Percentiles rank a stretch among this genome's conserved stretches.
phyloP scores from a whole-genome alignment of 2,797 vertebrate species.

The Pempheris klunzingeri region DNA sequence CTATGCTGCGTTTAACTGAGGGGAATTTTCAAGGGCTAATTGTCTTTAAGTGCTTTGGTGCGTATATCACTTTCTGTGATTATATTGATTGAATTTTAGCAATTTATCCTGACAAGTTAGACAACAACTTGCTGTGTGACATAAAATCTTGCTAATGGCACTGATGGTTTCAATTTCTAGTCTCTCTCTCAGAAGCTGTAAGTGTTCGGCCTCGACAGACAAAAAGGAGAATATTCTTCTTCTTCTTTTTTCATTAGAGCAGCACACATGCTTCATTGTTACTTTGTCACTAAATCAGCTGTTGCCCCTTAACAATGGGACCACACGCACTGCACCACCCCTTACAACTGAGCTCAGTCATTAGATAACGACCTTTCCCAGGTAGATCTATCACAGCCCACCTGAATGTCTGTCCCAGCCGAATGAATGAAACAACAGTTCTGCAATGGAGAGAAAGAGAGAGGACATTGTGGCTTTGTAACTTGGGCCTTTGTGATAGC shows the following conservation, averaged over 20 bases:
- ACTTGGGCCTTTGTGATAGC: constrained; percentile 68
- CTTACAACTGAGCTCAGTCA: constrained; percentile 37
- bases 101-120: constrained; percentile 50
- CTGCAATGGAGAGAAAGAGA: constrained; percentile 51
- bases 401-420: constrained; percentile 41
- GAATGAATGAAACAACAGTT: constrained; percentile 71
- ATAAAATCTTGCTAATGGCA: constrained; percentile 43
- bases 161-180: constrained; percentile 48
- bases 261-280: constrained; percentile 48
- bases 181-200: constrained; percentile 51
- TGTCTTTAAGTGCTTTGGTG: constrained; percentile 49
- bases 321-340: constrained; percentile 53
- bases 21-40: constrained; percentile 47
- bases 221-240: constrained; percentile 1
- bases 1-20: constrained; percentile 40
- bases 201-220: constrained; percentile 45
- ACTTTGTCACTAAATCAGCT: constrained; percentile 45
- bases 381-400: constrained; percentile 73
- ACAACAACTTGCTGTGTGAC: constrained; percentile 43
- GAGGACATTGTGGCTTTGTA: constrained; percentile 67
- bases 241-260: constrained; percentile 35
- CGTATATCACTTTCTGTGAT: constrained; percentile 58
- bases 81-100: constrained; percentile 44
- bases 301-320: constrained; percentile 51
- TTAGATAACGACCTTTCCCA: constrained; percentile 74